Percentiles rank a stretch among this genome's conserved stretches.
These are phyloP conservation scores for Sebastolobus altivelis DNA, from an alignment of 2,797 vertebrate species.

Conservation along the genomic window DNA sequence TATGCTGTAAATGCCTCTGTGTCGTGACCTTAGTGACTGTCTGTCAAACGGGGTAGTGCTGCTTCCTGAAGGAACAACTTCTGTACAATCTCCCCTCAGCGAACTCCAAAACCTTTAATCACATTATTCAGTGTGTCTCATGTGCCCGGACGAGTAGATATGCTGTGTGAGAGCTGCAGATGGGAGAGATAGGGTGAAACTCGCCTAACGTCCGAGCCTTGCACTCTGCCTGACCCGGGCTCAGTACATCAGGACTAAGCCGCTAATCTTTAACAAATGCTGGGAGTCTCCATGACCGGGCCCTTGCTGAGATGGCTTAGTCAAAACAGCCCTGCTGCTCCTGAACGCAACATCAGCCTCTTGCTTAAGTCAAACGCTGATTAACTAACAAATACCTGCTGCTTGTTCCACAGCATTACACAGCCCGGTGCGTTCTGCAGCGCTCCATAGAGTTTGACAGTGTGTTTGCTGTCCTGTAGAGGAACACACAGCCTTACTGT, in stretches of 20 bases:
- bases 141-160: slow-evolving; percentile 56
- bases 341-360: slow-evolving; percentile 70
- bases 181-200: slow-evolving; percentile 71
- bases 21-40: slow-evolving; percentile 49
- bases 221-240: slow-evolving; percentile 84
- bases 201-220: slow-evolving; percentile 62
- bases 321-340: slow-evolving; percentile 84
- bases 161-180: slow-evolving; percentile 74
- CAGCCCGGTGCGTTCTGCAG: slow-evolving; percentile 42
- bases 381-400: slow-evolving; percentile 88
- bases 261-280: slow-evolving; percentile 89
- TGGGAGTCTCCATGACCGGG: slow-evolving; percentile 82
- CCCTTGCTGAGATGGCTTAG: slow-evolving; percentile 83
- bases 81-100: slow-evolving; percentile 41
- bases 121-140: slow-evolving; percentile 77
- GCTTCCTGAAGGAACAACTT: slow-evolving; percentile 55
- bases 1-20: slow-evolving; percentile 35
- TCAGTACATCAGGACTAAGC: slow-evolving; percentile 76
- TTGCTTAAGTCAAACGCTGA: slow-evolving; percentile 78
- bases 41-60: slow-evolving; percentile 53
- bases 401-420: slow-evolving; percentile 75
- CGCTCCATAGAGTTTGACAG: slow-evolving; percentile 72
- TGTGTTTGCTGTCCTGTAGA: slow-evolving; percentile 56
- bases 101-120: slow-evolving; percentile 74
- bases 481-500: slow-evolving; percentile 55